phyloP scores from a whole-genome alignment of 2,113 vertebrate genomes.

The Burhinus oedicnemus region DNA sequence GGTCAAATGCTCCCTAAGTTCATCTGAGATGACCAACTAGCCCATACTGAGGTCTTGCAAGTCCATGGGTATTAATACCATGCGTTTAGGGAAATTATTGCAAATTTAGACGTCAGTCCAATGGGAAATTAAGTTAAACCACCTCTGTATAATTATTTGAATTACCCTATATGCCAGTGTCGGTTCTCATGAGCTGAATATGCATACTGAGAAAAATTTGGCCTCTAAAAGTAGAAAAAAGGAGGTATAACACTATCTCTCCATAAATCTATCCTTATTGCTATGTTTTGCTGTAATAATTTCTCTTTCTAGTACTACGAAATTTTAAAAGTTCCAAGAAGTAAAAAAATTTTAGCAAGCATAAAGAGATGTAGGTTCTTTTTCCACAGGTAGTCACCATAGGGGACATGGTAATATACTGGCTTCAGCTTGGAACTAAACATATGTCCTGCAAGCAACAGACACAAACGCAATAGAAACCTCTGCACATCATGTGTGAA shows the following conservation, averaged over 20 bases:
- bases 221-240: background rate
- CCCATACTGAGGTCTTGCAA: background rate
- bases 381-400: background rate
- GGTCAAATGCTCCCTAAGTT: background rate
- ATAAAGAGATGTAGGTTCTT: background rate
- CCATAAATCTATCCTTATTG: background rate
- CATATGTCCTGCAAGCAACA: background rate
- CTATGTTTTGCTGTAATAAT: background rate
- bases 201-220: background rate
- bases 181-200: background rate
- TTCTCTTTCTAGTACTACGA: background rate
- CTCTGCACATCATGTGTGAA: fast-evolving
- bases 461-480: background rate
- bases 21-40: background rate
- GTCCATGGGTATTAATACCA: background rate
- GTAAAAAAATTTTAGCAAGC: background rate
- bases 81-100: background rate
- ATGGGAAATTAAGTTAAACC: background rate
- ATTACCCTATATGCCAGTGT: too few relatives aligned
- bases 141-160: background rate
- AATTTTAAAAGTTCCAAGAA: background rate
- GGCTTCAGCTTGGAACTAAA: background rate
- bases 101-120: background rate
- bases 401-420: background rate
- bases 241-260: background rate